phyloP scores from a whole-genome alignment of 2,888 invertebrate species.

The Acleris emargana region DNA sequence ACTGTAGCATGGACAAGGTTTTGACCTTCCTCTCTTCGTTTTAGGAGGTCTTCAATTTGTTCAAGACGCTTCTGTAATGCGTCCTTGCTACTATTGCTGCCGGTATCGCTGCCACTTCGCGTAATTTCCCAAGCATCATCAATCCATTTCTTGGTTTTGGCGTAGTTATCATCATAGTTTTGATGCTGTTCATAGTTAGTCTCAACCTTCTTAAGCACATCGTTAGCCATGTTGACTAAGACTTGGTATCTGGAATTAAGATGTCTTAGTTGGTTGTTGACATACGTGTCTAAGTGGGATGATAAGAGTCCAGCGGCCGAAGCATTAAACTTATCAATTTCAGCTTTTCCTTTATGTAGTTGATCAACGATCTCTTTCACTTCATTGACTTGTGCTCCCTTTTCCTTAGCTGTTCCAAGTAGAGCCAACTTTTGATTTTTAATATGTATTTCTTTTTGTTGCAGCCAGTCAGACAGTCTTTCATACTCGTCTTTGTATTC shows the following conservation, averaged over 20 bases:
- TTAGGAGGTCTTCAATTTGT: slow-evolving; percentile 90
- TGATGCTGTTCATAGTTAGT: slow-evolving; percentile 94
- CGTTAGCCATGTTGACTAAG: slow-evolving; percentile 93
- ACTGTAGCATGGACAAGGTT: slow-evolving; percentile 93
- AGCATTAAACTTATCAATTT: slow-evolving; percentile 92
- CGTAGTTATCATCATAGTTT: slow-evolving; percentile 89
- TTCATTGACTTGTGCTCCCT: slow-evolving; percentile 92
- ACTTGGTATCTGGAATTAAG: slow-evolving; percentile 95
- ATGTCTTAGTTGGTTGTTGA: slow-evolving; percentile 93
- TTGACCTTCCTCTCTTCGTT: slow-evolving; percentile 93
- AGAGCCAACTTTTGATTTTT: slow-evolving; percentile 95
- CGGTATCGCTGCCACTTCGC: slow-evolving; percentile 90
- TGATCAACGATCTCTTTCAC: slow-evolving; percentile 90
- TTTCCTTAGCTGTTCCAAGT: slow-evolving; percentile 91
- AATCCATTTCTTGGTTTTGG: slow-evolving; percentile 92
- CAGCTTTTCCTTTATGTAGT: slow-evolving; percentile 89
- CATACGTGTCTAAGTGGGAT: slow-evolving; percentile 93
- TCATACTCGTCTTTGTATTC: slow-evolving; percentile 97
- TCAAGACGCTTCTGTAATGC: slow-evolving; percentile 91
- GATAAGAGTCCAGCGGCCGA: slow-evolving; percentile 89
- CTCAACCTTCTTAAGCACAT: slow-evolving; percentile 95
- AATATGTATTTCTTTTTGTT: slow-evolving; percentile 94
- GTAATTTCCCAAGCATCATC: slow-evolving; percentile 93
- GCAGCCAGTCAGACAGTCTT: slow-evolving; percentile 95
- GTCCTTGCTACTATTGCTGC: slow-evolving; percentile 91